Conservation (phyloP, 92 coral and sea anemone species). For the Actinernus sp. region DNA sequence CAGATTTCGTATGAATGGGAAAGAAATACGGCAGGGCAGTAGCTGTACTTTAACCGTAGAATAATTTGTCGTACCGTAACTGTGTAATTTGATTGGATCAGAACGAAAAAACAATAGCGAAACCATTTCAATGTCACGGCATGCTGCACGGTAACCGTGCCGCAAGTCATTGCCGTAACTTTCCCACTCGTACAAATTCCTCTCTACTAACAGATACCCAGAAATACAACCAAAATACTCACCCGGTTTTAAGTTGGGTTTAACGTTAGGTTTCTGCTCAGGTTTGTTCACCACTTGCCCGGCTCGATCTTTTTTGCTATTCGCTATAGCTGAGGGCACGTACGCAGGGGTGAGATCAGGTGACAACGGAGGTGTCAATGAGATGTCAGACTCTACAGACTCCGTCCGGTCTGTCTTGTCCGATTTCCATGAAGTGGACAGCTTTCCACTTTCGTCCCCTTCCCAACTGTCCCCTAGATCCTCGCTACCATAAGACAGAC, state of each 20-base stretch:
- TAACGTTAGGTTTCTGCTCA: constrained; percentile 14
- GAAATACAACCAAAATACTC: too few species aligned
- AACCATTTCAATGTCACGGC: too few species aligned
- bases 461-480: constrained; percentile 89
- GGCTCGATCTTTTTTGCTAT: constrained; percentile 14
- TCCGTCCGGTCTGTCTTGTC: constrained; percentile 39
- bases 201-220: too few species aligned
- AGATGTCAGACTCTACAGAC: constrained; percentile 32
- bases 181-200: too few species aligned
- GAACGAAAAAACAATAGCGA: too few species aligned
- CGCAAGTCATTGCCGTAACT: too few species aligned
- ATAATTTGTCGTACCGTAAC: too few species aligned
- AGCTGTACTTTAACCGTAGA: too few species aligned
- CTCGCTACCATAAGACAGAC: constrained; percentile 59
- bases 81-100: too few species aligned
- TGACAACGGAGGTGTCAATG: constrained; percentile 85
- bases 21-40: too few species aligned
- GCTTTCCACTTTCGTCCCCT: constrained; percentile 37
- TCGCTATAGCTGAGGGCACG: constrained; percentile 73
- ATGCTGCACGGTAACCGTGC: too few species aligned
- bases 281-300: not conserved
- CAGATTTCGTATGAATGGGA: too few species aligned
- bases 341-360: constrained; percentile 77
- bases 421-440: constrained; percentile 78
- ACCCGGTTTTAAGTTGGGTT: constrained; percentile 52